Base-by-base conservation (phyloP, 35 echinoderm and acorn worm species). In the Acanthaster planci region DNA sequence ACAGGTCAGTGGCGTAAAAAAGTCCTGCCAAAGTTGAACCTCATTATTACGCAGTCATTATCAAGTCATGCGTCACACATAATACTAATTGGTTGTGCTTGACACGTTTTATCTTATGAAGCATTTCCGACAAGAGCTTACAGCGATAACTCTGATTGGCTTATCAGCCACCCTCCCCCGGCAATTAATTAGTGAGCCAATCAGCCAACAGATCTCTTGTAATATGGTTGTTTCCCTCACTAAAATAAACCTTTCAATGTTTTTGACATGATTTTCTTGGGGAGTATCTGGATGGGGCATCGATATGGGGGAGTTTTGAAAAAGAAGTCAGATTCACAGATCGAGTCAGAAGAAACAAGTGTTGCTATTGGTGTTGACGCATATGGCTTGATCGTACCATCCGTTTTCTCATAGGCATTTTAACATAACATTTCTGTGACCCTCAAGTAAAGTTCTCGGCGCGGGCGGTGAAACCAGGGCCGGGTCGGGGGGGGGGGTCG, bases 21-120 rank as follows among this genome's bases (percentile, higher is more conserved):
- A 60, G 27, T 38, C n/a, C 38, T 85, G 83, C 67, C 83, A 85
- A 76, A 76, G 60, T 38, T 40, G 82, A 72, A 85, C 19, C 40
- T 26, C 42, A 39, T 54, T 68, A 47, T 12, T 12, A 4, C 12
- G 42, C 42, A 47, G 42, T 47, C 42, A 47, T 47, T 47, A 47
- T 47, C 4, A 47, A n/a, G n/a, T 47, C 42, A 47, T 47, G n/a
- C n/a, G 12, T 47, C 42, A 47, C 42, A n/a, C 42, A 6, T 4
- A 47, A 47, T 12, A 47, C 42, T 27, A 23, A 23, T 68, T 8
- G n/a, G 17, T 9, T 68, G 60, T 23, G 64, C 64, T 72, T 29
- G 64, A 72, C 64, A 72, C 64, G 10, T 72, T 31, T 72, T 34
- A 72, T 72, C 42, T 47, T 4, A 4, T 47, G 42, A 47, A 47